Evolutionary conservation across 2,113 vertebrate species (phyloP), one percentile per base, ranked within the genome.

Genomic region (Sturnira hondurensis): DNA sequence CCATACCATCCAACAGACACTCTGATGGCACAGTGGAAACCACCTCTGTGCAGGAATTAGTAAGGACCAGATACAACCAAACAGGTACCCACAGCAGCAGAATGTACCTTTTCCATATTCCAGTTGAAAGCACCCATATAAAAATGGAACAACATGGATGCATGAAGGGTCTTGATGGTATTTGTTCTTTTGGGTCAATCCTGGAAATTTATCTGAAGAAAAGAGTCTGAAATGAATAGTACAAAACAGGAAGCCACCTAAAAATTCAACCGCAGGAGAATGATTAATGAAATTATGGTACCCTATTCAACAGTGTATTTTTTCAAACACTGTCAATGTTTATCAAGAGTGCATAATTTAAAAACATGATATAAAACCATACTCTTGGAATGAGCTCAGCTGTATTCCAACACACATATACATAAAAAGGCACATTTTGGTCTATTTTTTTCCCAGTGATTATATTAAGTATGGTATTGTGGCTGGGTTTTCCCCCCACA

Each of bases 1-100:
- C 58, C 47, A 92, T 58, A 95, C 63, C 17, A 91, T 84, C 47
- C 78, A 94, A 95, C 56, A 96, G 91, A 96, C 76, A 86, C 61
- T 96, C 22, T 92, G 81, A 47, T 70, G 20, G 52, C 81, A 90
- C 26, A 92, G 76, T n/a, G 85, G 84, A 61, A 86, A 67, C 45
- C 89, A 97, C 15, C 13, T 84, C 56, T 80, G 63, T 56, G 94
- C 13, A 17, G 54, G 38, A 92, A 96, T 93, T 94, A 97, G 68
- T 74, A 28, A 93, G n/a, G 47, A 63, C 33, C 45, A 93, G 52
- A 95, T 56, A 47, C 84, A 87, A 95, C 20, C 36, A 65, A 93
- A 47, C 68, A 86, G 33, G 77, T 83, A 47, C 20, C 71, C 67
- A 73, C 10, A 45, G 41, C 76, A 76, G 70, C 24, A 96, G 47